phyloP scores from a whole-genome alignment of 2,113 vertebrate species.

The Cairina moschata region DNA sequence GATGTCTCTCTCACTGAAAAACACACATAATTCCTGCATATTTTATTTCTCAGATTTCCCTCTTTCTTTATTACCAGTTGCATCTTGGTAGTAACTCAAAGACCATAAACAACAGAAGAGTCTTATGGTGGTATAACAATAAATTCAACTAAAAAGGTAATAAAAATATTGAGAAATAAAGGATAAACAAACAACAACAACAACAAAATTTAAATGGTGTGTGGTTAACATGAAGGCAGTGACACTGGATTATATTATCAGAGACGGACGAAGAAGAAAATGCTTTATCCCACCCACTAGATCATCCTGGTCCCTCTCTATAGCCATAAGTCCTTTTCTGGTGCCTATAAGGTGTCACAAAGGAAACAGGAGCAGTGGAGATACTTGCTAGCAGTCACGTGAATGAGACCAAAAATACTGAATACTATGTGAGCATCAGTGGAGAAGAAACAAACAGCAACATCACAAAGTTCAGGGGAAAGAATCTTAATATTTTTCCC shows the following conservation, averaged over 20 bases:
- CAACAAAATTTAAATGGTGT: background rate
- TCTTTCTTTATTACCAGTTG: background rate
- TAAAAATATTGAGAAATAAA: background rate
- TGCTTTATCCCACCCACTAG: background rate
- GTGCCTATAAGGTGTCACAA: background rate
- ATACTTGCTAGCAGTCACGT: background rate
- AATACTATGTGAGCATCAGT: background rate
- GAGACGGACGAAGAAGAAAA: background rate
- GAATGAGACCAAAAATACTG: background rate
- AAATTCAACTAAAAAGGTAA: background rate
- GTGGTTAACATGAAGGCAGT: background rate
- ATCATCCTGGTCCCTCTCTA: background rate
- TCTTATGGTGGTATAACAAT: background rate
- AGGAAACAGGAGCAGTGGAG: background rate
- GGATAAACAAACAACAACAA: background rate
- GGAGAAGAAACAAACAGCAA: background rate
- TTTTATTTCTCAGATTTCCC: background rate
- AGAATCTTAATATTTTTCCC: background rate
- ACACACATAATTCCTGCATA: background rate
- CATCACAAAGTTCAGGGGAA: background rate
- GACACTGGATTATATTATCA: background rate
- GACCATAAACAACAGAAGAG: background rate
- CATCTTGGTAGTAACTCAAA: background rate
- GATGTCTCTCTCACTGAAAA: background rate
- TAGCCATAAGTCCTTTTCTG: background rate